These are phyloP conservation scores for Limnephilus auricula DNA, from an alignment of 2,888 invertebrate genomes.

Conservation along the genomic window DNA sequence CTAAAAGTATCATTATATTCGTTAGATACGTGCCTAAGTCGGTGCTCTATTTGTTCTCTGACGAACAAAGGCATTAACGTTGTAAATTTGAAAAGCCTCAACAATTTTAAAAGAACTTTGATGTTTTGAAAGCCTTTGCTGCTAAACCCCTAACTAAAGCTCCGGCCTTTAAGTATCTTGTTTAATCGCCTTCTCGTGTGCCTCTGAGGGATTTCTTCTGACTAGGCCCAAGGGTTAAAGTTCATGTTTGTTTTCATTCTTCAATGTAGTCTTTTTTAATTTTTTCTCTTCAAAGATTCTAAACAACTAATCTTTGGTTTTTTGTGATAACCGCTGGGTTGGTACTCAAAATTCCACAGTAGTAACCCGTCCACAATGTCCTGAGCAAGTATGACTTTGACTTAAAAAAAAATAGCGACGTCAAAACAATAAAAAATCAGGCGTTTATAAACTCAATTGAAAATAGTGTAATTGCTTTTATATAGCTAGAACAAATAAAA, in stretches of 20 bases:
- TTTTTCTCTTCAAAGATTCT: too few species aligned
- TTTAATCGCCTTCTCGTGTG: not conserved
- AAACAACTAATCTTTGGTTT: too few species aligned
- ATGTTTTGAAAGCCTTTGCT: not conserved
- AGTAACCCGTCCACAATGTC: too few species aligned
- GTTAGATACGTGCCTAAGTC: not conserved
- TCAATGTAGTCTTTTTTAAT: too few species aligned
- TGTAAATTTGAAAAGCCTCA: not conserved
- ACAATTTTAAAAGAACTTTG: not conserved
- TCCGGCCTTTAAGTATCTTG: not conserved
- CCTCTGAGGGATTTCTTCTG: not conserved
- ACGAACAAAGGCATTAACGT: not conserved
- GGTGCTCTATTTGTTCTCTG: not conserved
- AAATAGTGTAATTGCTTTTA: too few species aligned
- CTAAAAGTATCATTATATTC: not conserved
- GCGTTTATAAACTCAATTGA: too few species aligned
- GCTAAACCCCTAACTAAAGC: not conserved
- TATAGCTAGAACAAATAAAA: too few species aligned
- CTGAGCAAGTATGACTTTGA: too few species aligned
- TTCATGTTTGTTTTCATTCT: not conserved
- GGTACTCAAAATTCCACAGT: too few species aligned
- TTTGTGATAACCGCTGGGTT: too few species aligned
- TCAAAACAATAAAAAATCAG: too few species aligned
- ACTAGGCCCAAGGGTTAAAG: not conserved
- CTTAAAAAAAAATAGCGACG: too few species aligned